Evolutionary conservation across 1,140 invertebrate species (phyloP).

Genomic region (Diploscapter pachys): DNA sequence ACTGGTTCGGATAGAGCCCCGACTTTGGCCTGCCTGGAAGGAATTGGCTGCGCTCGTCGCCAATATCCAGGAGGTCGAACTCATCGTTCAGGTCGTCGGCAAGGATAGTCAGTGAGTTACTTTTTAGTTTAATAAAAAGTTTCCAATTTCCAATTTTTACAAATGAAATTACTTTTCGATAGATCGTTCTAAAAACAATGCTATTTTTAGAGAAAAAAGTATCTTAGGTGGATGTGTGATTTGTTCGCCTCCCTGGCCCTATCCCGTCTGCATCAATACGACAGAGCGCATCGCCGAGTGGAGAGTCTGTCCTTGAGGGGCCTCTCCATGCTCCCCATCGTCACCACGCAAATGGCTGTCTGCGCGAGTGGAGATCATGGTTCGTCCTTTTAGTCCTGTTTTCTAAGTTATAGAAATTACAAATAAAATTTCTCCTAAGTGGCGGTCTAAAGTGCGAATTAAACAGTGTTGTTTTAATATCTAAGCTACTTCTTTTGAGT

Average conservation of each 20-base stretch:
- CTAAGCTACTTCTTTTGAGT: not conserved
- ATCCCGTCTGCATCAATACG: constrained; percentile 15
- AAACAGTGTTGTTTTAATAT: not conserved
- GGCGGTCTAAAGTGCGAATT: not conserved
- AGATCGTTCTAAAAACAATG: not conserved
- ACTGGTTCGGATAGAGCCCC: constrained; percentile 5
- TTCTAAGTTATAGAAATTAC: not conserved
- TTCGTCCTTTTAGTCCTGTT: not conserved
- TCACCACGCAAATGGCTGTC: constrained; percentile 15
- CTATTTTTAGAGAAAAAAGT: not conserved
- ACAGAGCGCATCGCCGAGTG: constrained; percentile 8
- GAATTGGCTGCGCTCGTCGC: constrained; percentile 5
- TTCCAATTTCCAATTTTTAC: not conserved
- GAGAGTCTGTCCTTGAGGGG: constrained; percentile 18
- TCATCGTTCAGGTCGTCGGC: no score
- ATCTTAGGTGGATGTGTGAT: constrained; percentile 26
- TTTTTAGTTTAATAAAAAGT: not conserved
- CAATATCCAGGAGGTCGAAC: constrained; percentile 9
- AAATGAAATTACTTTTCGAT: constrained; percentile 11
- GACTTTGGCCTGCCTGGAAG: constrained; percentile 36
- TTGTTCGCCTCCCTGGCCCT: constrained; percentile 25
- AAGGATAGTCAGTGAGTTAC: not conserved
- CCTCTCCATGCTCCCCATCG: constrained; percentile 12
- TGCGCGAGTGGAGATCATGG: constrained; percentile 14
- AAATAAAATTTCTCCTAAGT: constrained; percentile 10